These are phyloP conservation scores for Neostethus bicornis DNA, from an alignment of 2,797 vertebrate genomes.

Conservation along the genomic window DNA sequence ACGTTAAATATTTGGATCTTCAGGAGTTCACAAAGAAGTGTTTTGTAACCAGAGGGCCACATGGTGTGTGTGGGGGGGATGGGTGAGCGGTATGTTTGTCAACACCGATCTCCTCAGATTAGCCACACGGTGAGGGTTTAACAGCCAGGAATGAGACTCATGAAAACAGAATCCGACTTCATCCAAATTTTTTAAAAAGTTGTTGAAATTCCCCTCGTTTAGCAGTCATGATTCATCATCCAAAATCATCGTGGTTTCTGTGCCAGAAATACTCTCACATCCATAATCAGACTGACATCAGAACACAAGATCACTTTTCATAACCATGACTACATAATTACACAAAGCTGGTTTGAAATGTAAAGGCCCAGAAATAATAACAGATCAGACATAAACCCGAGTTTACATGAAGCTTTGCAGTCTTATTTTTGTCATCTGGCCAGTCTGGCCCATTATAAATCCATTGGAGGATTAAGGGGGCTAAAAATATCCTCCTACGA, in stretches of 20 bases:
- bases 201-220: slow-evolving; percentile 4
- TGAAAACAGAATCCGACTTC: slow-evolving; percentile 2
- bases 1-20: no score
- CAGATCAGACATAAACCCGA: slow-evolving; percentile 69
- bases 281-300: slow-evolving; percentile 19
- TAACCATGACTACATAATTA: slow-evolving; percentile 30
- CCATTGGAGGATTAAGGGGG: slow-evolving; percentile 75
- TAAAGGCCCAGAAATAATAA: slow-evolving; percentile 60
- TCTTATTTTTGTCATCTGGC: slow-evolving; percentile 64
- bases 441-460: slow-evolving; percentile 73
- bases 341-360: slow-evolving; percentile 27
- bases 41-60: slow-evolving; percentile 10
- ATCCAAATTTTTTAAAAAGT: slow-evolving; percentile 1
- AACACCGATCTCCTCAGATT: slow-evolving; percentile 47
- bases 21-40: no score
- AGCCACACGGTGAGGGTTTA: slow-evolving; percentile 37
- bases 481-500: slow-evolving; percentile 74
- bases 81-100: slow-evolving; percentile 40
- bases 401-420: slow-evolving; percentile 43
- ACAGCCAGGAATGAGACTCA: slow-evolving; percentile 2
- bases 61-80: slow-evolving; percentile 45
- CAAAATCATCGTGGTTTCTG: slow-evolving; percentile 24
- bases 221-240: slow-evolving; percentile 17
- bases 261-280: slow-evolving; percentile 35
- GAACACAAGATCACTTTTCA: slow-evolving; percentile 19